A percentile compares a stretch with the other conserved stretches of the same genome.
Conservation (phyloP, 2,113 vertebrate species). For the Callipepla californica region DNA sequence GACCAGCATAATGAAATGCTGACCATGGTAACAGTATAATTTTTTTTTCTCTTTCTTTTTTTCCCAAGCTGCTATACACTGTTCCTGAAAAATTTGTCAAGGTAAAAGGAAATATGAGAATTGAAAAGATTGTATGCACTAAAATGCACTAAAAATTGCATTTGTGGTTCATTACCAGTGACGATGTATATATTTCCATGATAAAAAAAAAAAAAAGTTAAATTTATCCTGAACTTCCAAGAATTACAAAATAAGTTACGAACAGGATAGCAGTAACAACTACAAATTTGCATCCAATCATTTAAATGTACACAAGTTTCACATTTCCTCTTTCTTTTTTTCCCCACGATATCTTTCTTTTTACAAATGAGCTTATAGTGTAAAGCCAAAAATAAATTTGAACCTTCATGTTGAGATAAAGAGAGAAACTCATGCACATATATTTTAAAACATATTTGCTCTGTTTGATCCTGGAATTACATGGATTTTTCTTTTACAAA, state of each 20-base stretch:
- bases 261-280: background rate
- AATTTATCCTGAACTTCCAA: background rate
- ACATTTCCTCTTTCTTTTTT: background rate
- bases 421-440: background rate
- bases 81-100: background rate
- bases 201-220: background rate
- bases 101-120: background rate
- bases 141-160: background rate
- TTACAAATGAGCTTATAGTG: background rate
- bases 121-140: background rate
- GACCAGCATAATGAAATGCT: slow-evolving; percentile 50
- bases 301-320: background rate
- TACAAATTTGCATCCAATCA: background rate
- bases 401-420: background rate
- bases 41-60: background rate
- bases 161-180: background rate
- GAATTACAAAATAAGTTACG: background rate
- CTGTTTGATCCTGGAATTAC: background rate
- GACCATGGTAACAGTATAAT: slow-evolving; percentile 4
- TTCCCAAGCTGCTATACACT: background rate
- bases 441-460: background rate
- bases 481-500: background rate
- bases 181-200: background rate
- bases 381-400: background rate
- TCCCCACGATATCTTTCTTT: background rate